Evolutionary conservation across 2,797 vertebrate genomes (phyloP), one percentile per base, ranked within the genome.

Genomic region (Leptoclinus maculatus): DNA sequence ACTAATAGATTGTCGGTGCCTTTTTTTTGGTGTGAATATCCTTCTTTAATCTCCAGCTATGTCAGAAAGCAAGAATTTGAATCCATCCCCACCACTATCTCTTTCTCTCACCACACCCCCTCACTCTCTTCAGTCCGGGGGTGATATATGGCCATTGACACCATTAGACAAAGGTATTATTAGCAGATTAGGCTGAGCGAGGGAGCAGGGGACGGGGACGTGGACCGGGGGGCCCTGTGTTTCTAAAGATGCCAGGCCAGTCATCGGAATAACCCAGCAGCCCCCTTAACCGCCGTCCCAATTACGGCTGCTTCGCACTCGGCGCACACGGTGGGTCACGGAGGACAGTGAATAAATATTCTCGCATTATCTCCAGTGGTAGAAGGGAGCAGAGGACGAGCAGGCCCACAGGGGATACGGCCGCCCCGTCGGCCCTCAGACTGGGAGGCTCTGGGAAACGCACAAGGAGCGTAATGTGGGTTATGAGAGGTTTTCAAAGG

Each of bases 261-360:
- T 43, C 62, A 76, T 72, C 71, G 85, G 79, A 88, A 78, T 93
- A 94, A 94, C 91, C 92, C 90, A 68, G 80, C 90, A 92, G 91
- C 90, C 87, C 34, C 83, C 88, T 94, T 88, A 91, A 83, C 88
- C 91, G 64, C 82, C 71, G 77, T 93, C 95, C 95, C 96, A 97
- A 95, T 97, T 97, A 96, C 92, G 80, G 89, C 83, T 45, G 83
- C 79, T 81, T 80, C 51, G 39, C 78, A 38, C 80, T 77, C 63
- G 87, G 91, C 90, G 87, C 74, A 94, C 91, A 90, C 90, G 87
- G 87, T 83, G 34, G 89, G 95, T 96, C 94, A 94, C 74, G 68
- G 93, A 96, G 96, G 94, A 96, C 95, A 94, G 94, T 88, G 95
- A 96, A 97, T 96, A 97, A 96, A 96, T 96, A 95, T 96, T 96